Evolutionary conservation across 2,797 vertebrate species (phyloP).

Genomic region (Spinus olivaceus): DNA sequence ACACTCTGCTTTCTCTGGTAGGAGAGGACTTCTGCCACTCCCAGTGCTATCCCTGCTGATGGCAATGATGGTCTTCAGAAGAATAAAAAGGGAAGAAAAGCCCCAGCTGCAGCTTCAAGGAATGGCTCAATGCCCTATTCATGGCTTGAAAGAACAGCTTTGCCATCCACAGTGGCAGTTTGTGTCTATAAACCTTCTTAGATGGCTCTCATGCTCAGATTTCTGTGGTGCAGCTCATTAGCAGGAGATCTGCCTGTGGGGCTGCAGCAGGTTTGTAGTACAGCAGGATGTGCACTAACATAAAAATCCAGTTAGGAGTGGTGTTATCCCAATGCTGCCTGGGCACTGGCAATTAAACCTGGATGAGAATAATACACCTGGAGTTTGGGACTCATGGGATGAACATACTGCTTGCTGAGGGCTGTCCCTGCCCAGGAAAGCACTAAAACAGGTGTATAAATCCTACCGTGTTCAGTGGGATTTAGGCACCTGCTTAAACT

Average conservation of each 20-base stretch:
- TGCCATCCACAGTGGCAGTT: background rate
- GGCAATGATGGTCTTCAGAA: background rate
- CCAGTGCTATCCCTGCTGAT: background rate
- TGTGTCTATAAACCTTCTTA: background rate
- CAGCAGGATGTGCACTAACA: background rate
- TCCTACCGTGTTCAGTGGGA: background rate
- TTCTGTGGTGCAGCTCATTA: background rate
- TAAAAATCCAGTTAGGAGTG: background rate
- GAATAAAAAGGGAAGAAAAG: background rate
- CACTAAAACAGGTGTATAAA: slow-evolving; percentile 39
- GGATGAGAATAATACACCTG: background rate
- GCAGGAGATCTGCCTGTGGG: background rate
- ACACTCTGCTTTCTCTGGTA: background rate
- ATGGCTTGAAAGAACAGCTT: background rate
- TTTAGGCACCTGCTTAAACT: slow-evolving; percentile 58
- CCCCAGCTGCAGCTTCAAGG: background rate
- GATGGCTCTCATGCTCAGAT: background rate
- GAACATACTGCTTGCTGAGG: background rate
- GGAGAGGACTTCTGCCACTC: background rate
- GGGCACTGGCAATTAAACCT: background rate
- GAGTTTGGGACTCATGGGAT: background rate
- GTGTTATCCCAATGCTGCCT: background rate
- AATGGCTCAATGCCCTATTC: background rate
- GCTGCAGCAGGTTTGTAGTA: background rate
- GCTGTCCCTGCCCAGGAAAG: background rate